phyloP scores from a whole-genome alignment of 2,113 vertebrate genomes.

The Lota lota region DNA sequence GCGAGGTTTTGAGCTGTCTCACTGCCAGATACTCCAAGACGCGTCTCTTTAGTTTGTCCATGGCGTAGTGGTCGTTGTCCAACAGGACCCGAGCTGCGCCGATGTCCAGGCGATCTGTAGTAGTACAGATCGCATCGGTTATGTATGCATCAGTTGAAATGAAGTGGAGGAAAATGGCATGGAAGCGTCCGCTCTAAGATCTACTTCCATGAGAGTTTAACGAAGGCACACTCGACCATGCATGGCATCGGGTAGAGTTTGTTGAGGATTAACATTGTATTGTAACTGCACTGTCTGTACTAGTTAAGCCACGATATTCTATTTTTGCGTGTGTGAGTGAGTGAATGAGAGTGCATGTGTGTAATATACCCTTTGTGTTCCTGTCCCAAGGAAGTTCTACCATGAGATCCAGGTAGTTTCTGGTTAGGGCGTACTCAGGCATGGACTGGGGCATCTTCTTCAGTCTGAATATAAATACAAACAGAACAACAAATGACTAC shows the following conservation, averaged over 20 bases:
- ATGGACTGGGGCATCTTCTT: slow-evolving; percentile 99
- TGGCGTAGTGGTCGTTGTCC: slow-evolving; percentile 95
- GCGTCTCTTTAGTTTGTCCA: slow-evolving; percentile 94
- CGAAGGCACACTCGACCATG: no score
- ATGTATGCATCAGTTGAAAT: background rate
- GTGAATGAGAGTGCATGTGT: slow-evolving; percentile 6
- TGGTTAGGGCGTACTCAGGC: slow-evolving; percentile 93
- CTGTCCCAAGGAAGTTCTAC: slow-evolving; percentile 95
- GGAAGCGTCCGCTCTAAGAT: no score
- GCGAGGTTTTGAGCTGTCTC: slow-evolving; percentile 86
- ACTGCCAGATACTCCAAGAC: slow-evolving; percentile 96
- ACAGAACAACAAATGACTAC: no score
- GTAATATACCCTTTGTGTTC: slow-evolving; percentile 84
- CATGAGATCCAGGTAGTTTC: slow-evolving; percentile 97
- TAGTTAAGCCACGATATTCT: no score
- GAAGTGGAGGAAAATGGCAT: no score
- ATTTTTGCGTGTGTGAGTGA: slow-evolving; percentile 2
- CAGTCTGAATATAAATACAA: slow-evolving; percentile 69
- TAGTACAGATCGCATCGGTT: no score
- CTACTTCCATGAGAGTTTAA: background rate
- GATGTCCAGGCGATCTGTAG: slow-evolving; percentile 93
- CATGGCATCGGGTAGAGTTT: no score
- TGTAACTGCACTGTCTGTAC: no score
- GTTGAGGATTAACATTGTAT: no score
- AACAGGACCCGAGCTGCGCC: slow-evolving; percentile 84